Evolutionary conservation across 2,113 vertebrate species (phyloP).

Genomic region (Agelaius tricolor): DNA sequence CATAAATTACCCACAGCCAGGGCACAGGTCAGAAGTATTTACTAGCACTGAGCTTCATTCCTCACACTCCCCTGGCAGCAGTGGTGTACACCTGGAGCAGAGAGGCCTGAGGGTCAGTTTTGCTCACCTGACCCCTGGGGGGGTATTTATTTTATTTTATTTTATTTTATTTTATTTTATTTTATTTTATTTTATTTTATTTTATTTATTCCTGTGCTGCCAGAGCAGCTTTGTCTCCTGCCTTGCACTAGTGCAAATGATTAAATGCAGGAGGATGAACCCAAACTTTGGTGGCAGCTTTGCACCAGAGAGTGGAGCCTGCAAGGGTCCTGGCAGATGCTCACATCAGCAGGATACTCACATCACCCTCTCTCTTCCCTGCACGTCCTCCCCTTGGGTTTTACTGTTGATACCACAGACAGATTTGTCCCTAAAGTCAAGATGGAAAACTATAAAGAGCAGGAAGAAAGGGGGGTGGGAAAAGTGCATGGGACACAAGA

Average conservation of each 20-base stretch:
- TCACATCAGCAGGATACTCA: neutral
- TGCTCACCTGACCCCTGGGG: neutral
- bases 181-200: neutral
- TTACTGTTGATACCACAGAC: neutral
- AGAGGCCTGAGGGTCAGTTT: neutral
- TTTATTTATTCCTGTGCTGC: neutral
- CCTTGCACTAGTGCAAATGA: neutral
- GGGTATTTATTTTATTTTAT: neutral
- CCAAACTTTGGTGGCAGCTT: neutral
- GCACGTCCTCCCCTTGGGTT: neutral
- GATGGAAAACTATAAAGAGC: neutral
- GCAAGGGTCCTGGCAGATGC: neutral
- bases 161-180: neutral
- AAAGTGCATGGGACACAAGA: neutral
- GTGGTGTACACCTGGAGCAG: neutral
- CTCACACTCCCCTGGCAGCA: neutral
- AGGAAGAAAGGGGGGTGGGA: neutral
- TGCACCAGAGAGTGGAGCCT: neutral
- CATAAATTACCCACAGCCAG: constrained; percentile 12
- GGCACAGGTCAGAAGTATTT: constrained; percentile 22
- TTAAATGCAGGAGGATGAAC: neutral
- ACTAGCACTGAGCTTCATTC: neutral
- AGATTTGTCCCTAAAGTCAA: neutral
- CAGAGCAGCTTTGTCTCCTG: neutral
- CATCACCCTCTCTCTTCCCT: neutral